Base-by-base conservation (phyloP, 2,888 invertebrate genomes). In the Mactromeris polynyma region DNA sequence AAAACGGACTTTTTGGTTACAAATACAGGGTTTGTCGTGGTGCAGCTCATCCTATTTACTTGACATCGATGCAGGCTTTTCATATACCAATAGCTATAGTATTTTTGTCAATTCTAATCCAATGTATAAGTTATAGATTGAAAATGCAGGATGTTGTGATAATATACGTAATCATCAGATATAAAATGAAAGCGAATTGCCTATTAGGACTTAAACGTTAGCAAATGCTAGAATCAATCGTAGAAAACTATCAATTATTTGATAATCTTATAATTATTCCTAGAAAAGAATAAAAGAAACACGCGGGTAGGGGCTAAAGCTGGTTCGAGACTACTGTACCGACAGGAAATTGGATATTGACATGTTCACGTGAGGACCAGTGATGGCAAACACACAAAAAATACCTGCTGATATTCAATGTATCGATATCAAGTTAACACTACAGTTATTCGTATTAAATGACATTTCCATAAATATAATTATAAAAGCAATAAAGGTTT, bases 301-400 rank as follows among this genome's bases (percentile, higher is more conserved):
- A 17, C 36, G 73, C 17, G 73, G 2, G 26, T 73, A 19, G 31
- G 73, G 73, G 73, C 36, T 73, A 73, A 36, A 36, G 19, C 73
- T 7, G 73, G 36, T 9, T 33, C 36, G 2, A 36, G 2, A 26
- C 1, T 73, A 36, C 36, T 73, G 6, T 73, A 14, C 73, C 33
- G 73, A 33, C 73, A 64, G 73, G 73, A 73, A 73, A 73, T 73
- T 73, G 26, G 36, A 73, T 73, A 73, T 73, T 73, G 73, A 73
- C 33, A 73, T 36, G 73, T 73, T 14, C 11, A 36, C 17, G 11
- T 36, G 36, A 36, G n/a, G 73, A 26, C 73, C 4, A 19, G 73
- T 73, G 17, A 19, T 73, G 36, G 19, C 17, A 7, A 36, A 73
- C 36, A 36, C n/a, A n/a, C 31, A 73, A 36, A 73, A 26, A 14